phyloP scores from a whole-genome alignment of 2,797 vertebrate species.

The Coracias cyanogaster region DNA sequence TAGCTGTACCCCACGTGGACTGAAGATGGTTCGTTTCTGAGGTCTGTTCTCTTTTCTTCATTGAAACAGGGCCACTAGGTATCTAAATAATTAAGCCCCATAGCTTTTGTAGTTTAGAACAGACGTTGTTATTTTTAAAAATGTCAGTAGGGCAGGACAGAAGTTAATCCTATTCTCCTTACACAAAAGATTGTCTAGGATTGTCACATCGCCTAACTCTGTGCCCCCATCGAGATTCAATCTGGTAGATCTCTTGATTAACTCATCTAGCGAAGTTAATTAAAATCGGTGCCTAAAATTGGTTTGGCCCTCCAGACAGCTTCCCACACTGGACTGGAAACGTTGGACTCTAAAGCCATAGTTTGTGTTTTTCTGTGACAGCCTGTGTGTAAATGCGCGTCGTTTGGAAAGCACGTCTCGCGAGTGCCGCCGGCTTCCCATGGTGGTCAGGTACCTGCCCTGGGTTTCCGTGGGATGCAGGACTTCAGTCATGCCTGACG shows the following conservation, averaged over 20 bases:
- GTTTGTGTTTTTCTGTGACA: background rate
- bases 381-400: background rate
- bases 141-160: slow-evolving; percentile 53
- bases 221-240: background rate
- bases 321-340: background rate
- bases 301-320: slow-evolving; percentile 45
- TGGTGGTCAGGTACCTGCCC: no score
- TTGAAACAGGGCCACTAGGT: slow-evolving; percentile 58
- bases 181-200: background rate
- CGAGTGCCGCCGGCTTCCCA: accelerated
- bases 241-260: slow-evolving; percentile 56
- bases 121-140: slow-evolving; percentile 53
- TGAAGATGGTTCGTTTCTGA: slow-evolving; percentile 16
- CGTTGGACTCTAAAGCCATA: background rate
- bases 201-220: background rate
- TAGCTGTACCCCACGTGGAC: slow-evolving; percentile 26
- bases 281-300: slow-evolving; percentile 45
- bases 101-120: slow-evolving; percentile 48
- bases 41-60: slow-evolving; percentile 46
- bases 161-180: slow-evolving; percentile 10
- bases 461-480: no score
- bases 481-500: no score
- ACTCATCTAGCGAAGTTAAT: slow-evolving; percentile 62
- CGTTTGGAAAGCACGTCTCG: accelerated
- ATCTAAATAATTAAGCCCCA: slow-evolving; percentile 62